Evolutionary conservation across 2,113 vertebrate species (phyloP), one percentile per base, ranked within the genome.

Genomic region (Danionella cerebrum): DNA sequence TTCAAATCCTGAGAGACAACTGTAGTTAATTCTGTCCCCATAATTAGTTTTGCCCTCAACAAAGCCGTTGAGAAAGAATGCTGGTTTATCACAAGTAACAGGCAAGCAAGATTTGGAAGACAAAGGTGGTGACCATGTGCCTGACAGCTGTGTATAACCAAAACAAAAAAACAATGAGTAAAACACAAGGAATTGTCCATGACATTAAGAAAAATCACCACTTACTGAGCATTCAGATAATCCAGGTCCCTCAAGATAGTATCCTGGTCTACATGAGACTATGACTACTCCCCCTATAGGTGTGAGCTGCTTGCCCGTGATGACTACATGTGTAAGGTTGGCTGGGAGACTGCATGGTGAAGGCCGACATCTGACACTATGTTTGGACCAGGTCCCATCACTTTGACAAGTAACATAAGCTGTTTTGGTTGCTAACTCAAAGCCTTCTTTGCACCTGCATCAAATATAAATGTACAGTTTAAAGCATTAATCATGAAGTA

Each of bases 371-470:
- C 82, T 84, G 51, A 96, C 78, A 36, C 45, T 86, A 51, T 90
- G 87, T 50, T 89, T 89, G 75, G 89, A 93, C 96, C 96, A 99
- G 2, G 66, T 85, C 18, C 93, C 91, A 31, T 98, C 90, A 67
- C 91, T 85, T 78, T 87, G 86, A 78, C 96, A 99, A 69, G 76
- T 88, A 53, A 90, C 83, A 4, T 78, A 80, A 16, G 87, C 83
- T 4, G 66, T 69, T 6, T 86, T 85, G 48, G 89, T 78, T 0
- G 81, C 76, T 54, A 92, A 82, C 12, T 77, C n/a, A 52, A 91
- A 96, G 1, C 94, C 95, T 22, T 95, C 89, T n/a, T 90, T 81
- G 84, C 96, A 99, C 38, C 96, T 99, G 84, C 64, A 74, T 42
- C 16, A 63, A 29, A 24, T 11, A 5, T 1, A 29, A 39, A 57